Evolutionary conservation across 2,888 invertebrate species (phyloP).

Genomic region (Lamellibrachia columna): DNA sequence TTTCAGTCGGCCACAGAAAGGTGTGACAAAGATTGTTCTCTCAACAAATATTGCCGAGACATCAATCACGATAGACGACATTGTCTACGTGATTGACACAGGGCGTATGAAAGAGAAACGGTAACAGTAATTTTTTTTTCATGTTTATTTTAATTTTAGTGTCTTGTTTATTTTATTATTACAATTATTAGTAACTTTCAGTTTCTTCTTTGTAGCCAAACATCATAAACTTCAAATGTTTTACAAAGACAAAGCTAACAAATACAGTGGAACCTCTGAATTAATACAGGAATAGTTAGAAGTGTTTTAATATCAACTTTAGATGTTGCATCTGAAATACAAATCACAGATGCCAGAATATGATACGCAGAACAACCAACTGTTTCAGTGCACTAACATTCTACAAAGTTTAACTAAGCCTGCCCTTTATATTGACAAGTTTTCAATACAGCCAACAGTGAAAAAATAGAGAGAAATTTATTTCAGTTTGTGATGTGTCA

Average conservation of each 20-base stretch:
- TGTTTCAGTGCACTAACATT: background rate
- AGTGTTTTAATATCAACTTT: background rate
- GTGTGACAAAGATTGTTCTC: conserved; percentile 75
- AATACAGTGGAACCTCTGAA: no score
- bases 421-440: background rate
- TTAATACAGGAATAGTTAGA: no score
- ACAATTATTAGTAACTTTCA: no score
- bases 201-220: no score
- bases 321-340: background rate
- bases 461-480: background rate
- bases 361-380: background rate
- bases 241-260: no score
- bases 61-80: conserved; percentile 93
- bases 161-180: no score
- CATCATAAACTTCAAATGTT: no score
- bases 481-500: background rate
- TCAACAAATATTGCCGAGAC: conserved; percentile 95
- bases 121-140: conserved; percentile 35
- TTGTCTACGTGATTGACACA: conserved; percentile 88
- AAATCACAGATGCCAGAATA: no score
- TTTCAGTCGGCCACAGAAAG: conserved; percentile 72
- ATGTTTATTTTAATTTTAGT: conserved; percentile 55
- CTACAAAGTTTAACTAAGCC: background rate
- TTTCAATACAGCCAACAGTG: background rate
- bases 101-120: conserved; percentile 84